Evolutionary conservation across 1,140 invertebrate genomes (phyloP).

Genomic region (Myzus persicae): DNA sequence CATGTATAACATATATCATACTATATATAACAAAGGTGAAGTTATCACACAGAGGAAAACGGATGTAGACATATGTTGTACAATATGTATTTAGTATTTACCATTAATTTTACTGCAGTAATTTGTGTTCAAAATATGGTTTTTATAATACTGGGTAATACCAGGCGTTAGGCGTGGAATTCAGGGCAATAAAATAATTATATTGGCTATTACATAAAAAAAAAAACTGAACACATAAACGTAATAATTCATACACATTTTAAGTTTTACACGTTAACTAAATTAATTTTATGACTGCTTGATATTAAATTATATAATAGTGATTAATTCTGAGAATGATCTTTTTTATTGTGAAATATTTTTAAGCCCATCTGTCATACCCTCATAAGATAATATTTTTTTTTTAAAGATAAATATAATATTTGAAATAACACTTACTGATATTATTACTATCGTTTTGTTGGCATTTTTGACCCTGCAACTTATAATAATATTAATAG

Average conservation of each 20-base stretch:
- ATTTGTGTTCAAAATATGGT: neutral
- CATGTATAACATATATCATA: neutral
- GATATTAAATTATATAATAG: neutral
- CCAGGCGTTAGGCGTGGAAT: neutral
- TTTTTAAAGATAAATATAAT: neutral
- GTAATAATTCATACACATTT: neutral
- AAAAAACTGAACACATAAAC: neutral
- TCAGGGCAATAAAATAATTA: neutral
- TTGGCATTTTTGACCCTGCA: neutral
- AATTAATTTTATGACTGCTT: neutral
- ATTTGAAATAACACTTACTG: neutral
- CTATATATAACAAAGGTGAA: neutral
- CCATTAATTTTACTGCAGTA: neutral
- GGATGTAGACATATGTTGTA: neutral
- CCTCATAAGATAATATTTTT: neutral
- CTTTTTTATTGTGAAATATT: neutral
- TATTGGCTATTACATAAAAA: neutral
- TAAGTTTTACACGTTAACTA: neutral
- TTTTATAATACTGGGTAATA: neutral
- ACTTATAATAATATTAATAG: neutral
- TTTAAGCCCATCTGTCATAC: neutral
- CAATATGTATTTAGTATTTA: neutral
- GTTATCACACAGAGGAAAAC: neutral
- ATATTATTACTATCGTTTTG: neutral
- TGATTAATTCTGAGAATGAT: neutral